Conservation (phyloP, 1,140 invertebrate genomes). For the honey bee (Apis mellifera) region Amel_HAv3.1 CM009936.2:17245501-17246000, state of each 20-base stretch:
- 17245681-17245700: slow-evolving; percentile 79
- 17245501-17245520: slow-evolving; percentile 76
- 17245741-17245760: slow-evolving; percentile 60
- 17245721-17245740: slow-evolving; percentile 81
- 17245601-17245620: background rate
- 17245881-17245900: no score
- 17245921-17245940: no score
- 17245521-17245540: slow-evolving; percentile 59
- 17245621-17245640: slow-evolving; percentile 66
- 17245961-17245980: background rate
- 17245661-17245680: slow-evolving; percentile 74
- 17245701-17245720: slow-evolving; percentile 81
- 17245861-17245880: no score
- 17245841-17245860: no score
- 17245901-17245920: no score
- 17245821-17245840: no score
- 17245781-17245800: no score
- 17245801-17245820: no score
- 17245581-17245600: slow-evolving; percentile 57
- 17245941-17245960: background rate
- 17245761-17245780: background rate
- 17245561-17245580: slow-evolving; percentile 67
- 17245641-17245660: slow-evolving; percentile 30
- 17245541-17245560: slow-evolving; percentile 81
- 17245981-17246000: background rate